phyloP scores from a whole-genome alignment of 1,140 invertebrate species.

The Cydia fagiglandana region DNA sequence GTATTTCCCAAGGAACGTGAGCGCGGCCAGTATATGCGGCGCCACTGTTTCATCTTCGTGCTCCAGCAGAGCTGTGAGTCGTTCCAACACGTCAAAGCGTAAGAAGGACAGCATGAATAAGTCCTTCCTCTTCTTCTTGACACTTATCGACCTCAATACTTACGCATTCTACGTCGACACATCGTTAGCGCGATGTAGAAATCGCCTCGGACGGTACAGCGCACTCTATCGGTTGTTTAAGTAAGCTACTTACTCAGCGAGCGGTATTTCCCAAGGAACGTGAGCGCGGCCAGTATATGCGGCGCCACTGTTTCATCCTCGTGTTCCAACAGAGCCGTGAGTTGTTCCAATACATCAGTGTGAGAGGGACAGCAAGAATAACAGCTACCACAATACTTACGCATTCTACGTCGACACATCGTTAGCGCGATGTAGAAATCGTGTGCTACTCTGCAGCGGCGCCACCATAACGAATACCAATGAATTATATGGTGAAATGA shows the following conservation, averaged over 20 bases:
- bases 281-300: constrained; percentile 89
- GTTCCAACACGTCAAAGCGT: constrained; percentile 89
- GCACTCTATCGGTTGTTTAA: background rate
- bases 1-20: constrained; percentile 88
- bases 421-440: no score
- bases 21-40: constrained; percentile 89
- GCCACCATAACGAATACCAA: no score
- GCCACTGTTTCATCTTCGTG: constrained; percentile 91
- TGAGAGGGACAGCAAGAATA: no score
- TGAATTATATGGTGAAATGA: no score
- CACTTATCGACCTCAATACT: no score
- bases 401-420: no score
- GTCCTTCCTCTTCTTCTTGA: no score
- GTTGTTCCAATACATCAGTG: constrained; percentile 81
- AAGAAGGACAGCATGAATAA: constrained; percentile 83
- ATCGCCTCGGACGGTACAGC: background rate
- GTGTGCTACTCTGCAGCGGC: no score
- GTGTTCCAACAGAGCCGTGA: constrained; percentile 88
- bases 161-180: background rate
- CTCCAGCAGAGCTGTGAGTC: constrained; percentile 88
- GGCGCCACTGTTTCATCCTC: constrained; percentile 92
- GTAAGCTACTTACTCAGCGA: constrained; percentile 82
- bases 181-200: background rate
- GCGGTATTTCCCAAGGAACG: constrained; percentile 92
- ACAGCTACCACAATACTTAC: no score